Conservation (phyloP, 2,113 vertebrate species). For the Synodontis membranacea region DNA sequence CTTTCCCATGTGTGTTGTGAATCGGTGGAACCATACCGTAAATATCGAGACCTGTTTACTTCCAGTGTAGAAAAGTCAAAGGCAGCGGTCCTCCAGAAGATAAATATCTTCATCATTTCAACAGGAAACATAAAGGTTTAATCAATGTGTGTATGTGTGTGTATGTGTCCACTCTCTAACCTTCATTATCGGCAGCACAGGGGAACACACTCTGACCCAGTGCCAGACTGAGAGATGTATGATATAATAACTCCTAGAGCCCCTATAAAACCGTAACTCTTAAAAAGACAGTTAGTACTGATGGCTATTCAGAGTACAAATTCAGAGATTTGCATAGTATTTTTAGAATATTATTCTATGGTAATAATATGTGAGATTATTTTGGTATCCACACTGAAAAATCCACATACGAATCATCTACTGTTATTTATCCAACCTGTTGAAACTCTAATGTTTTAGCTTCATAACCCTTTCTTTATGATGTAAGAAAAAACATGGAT, state of each 20-base stretch:
- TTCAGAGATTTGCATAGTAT: background rate
- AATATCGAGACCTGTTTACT: background rate
- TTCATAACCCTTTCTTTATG: background rate
- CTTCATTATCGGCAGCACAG: background rate
- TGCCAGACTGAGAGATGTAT: slow-evolving; percentile 9
- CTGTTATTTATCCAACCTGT: background rate
- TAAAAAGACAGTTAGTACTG: slow-evolving; percentile 3
- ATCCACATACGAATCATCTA: background rate
- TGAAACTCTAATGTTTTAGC: background rate
- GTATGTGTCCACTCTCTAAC: background rate
- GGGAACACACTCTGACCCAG: background rate
- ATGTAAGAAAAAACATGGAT: background rate
- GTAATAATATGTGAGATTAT: background rate
- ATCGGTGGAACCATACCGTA: background rate
- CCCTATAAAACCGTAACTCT: background rate
- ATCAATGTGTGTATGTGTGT: slow-evolving; percentile 8
- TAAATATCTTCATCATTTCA: slow-evolving; percentile 13
- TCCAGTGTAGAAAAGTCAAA: slow-evolving; percentile 6
- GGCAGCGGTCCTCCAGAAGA: slow-evolving; percentile 29
- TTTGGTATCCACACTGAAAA: background rate
- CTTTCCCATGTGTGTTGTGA: background rate
- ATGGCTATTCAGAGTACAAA: background rate
- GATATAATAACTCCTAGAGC: background rate
- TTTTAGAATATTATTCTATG: background rate
- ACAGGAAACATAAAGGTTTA: slow-evolving; percentile 25